Evolutionary conservation across 2,113 vertebrate genomes (phyloP).

Genomic region (Caranx ignobilis): DNA sequence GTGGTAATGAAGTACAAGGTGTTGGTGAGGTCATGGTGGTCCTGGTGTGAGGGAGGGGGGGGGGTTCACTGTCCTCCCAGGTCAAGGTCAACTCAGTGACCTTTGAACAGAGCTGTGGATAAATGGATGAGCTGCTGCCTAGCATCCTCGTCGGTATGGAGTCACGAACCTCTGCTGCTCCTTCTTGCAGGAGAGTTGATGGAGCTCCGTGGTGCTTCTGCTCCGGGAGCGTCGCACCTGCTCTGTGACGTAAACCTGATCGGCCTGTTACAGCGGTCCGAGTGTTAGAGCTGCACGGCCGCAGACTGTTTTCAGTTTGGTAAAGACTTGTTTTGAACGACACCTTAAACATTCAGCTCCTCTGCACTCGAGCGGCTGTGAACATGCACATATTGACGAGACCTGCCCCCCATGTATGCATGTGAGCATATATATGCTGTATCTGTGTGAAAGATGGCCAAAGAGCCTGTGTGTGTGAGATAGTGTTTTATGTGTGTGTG

Average conservation of each 20-base stretch:
- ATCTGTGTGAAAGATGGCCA: background rate
- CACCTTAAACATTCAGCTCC: background rate
- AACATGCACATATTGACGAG: slow-evolving; percentile 25
- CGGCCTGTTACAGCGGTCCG: no score
- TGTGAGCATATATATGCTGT: slow-evolving; percentile 17
- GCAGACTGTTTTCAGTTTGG: no score
- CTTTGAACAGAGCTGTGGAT: slow-evolving; percentile 5
- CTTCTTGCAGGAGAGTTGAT: no score
- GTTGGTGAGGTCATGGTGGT: slow-evolving; percentile 5
- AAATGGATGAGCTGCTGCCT: no score
- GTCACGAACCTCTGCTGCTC: background rate
- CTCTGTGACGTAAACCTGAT: no score
- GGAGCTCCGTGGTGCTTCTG: no score
- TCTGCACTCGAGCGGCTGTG: background rate
- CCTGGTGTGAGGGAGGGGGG: background rate
- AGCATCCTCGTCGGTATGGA: no score
- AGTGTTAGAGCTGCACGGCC: no score
- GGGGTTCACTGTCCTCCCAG: background rate
- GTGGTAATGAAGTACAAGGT: slow-evolving; percentile 30
- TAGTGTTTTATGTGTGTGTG: slow-evolving; percentile 27
- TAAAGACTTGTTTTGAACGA: background rate
- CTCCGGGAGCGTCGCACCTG: no score
- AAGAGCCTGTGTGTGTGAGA: slow-evolving; percentile 2
- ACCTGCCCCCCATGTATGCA: background rate
- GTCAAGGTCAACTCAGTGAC: slow-evolving; percentile 4